Evolutionary conservation across 2,888 invertebrate species (phyloP), one percentile per base, ranked within the genome.

Genomic region (Nephrotoma appendiculata): DNA sequence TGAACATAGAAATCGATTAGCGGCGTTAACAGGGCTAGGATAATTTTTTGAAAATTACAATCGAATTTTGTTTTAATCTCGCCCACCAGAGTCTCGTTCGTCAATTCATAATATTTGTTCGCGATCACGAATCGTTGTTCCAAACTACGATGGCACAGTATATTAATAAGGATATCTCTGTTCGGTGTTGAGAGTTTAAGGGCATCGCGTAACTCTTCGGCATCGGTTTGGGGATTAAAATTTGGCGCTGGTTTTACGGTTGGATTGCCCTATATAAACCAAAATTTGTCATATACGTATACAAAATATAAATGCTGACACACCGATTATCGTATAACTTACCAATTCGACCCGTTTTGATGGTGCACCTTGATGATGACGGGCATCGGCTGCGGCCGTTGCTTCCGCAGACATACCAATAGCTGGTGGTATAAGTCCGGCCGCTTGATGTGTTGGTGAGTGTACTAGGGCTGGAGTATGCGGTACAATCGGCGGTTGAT

Each of bases 171-270:
- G 0, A 96, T 93, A 90, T 96, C 95, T 91, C 98, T 98, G 90
- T 98, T 97, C 0, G 98, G 98, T 48, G 98, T 97, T 48, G 91
- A 9, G 1, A 97, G 97, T 92, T 97, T 97, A 97, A 98, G 98
- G 0, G 98, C 97, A 89, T 95, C 96, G 12, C 97, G 93, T 41
- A 98, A 93, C 1, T 94, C 92, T 88, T 95, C 95, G 0, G 97
- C 97, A 93, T 97, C 97, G 11, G 93, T 93, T 45, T 95, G 94
- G 4, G 97, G 94, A 90, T 97, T 95, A 92, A 97, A 97, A 0
- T 95, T 95, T 88, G 95, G 93, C n/a, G 93, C 95, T 7, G 96
- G 95, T 57, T 94, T 93, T 45, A 97, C 94, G 5, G 97, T 97
- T 87, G 97, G 96, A 87, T 90, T 90, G 86, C 92, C 92, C 92